Evolutionary conservation across 2,113 vertebrate species (phyloP).

Genomic region (Pungitius pungitius): DNA sequence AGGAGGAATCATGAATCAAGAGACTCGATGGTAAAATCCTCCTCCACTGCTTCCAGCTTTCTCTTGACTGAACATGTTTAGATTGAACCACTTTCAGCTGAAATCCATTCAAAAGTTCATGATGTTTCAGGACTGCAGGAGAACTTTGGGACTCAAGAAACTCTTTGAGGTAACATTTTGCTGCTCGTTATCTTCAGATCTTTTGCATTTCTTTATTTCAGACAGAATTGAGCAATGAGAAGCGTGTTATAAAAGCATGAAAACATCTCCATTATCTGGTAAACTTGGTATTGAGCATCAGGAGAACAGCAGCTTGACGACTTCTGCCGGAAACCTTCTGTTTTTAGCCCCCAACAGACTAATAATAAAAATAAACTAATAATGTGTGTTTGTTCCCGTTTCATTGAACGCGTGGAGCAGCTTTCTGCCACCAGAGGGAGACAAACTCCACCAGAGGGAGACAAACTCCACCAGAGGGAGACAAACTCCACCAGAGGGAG

Average conservation of each 20-base stretch:
- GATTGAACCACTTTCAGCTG: neutral
- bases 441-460: slow-evolving; percentile 41
- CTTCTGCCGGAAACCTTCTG: neutral
- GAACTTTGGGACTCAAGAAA: neutral
- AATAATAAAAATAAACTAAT: too few relatives aligned
- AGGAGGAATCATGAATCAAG: neutral
- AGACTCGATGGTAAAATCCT: neutral
- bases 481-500: too few relatives aligned
- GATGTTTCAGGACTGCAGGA: neutral
- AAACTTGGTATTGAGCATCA: neutral
- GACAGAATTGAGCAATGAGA: neutral
- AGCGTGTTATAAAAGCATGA: too few relatives aligned
- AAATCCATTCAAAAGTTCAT: too few relatives aligned
- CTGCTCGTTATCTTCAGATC: too few relatives aligned
- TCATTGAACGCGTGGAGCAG: neutral
- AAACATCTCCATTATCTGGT: too few relatives aligned
- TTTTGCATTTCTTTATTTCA: too few relatives aligned
- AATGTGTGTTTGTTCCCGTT: slow-evolving; percentile 16
- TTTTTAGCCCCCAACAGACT: too few relatives aligned
- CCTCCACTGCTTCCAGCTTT: neutral
- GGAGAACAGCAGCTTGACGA: neutral
- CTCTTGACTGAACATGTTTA: neutral
- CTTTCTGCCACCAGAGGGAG: slow-evolving; percentile 47
- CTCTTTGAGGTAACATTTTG: too few relatives aligned
- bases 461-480: too few relatives aligned